phyloP scores from a whole-genome alignment of 2,888 invertebrate species.

The Drosophila melanocephala region DNA sequence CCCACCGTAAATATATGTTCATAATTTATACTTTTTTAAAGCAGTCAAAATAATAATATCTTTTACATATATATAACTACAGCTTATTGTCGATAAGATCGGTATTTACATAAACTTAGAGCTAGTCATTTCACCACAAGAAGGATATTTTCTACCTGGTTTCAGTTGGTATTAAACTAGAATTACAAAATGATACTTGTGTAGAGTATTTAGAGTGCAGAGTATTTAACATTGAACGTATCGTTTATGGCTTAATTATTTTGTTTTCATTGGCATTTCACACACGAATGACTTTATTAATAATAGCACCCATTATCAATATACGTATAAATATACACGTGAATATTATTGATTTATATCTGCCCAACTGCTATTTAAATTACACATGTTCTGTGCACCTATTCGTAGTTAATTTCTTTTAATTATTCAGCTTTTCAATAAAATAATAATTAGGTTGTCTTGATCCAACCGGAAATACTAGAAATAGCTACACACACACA shows the following conservation, averaged over 20 bases:
- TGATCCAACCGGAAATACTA: constrained; percentile 73
- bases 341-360: constrained; percentile 34
- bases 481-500: constrained; percentile 18
- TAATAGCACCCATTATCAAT: constrained; percentile 37
- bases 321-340: constrained; percentile 1
- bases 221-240: constrained; percentile 17
- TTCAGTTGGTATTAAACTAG: neutral
- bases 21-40: neutral
- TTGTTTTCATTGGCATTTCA: constrained; percentile 54
- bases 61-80: neutral
- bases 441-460: constrained; percentile 65
- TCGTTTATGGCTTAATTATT: constrained; percentile 32
- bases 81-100: neutral
- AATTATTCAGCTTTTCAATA: constrained; percentile 70
- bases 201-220: neutral
- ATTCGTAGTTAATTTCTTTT: constrained; percentile 65
- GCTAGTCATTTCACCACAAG: neutral
- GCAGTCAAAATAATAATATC: neutral
- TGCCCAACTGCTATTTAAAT: constrained; percentile 15
- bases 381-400: constrained; percentile 43
- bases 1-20: neutral
- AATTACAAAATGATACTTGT: neutral
- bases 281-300: constrained; percentile 73
- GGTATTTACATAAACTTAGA: too few species aligned
- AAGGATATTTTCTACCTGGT: too few species aligned